Evolutionary conservation across 2,797 vertebrate species (phyloP).

Genomic region (Heterohyrax brucei): DNA sequence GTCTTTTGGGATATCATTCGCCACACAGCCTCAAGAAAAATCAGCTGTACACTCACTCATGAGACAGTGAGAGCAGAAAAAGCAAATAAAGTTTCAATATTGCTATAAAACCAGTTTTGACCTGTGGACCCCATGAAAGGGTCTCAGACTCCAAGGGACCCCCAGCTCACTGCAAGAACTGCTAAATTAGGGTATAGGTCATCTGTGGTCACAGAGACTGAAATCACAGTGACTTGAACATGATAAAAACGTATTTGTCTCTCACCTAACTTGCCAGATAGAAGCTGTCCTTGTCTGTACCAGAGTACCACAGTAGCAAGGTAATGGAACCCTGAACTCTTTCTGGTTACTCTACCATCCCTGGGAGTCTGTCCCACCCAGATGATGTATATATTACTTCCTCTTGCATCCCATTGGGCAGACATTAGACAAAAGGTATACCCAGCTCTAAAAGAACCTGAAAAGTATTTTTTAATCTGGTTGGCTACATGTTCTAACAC

Average conservation of each 20-base stretch:
- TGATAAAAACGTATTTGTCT: slow-evolving; percentile 26
- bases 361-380: not conserved
- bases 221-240: slow-evolving; percentile 58
- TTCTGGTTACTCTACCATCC: not conserved
- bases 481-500: not conserved
- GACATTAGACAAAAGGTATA: not conserved
- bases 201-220: not conserved
- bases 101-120: slow-evolving; percentile 6
- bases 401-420: not conserved
- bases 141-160: not conserved
- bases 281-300: not conserved
- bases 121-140: not conserved
- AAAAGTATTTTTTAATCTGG: slow-evolving; percentile 11
- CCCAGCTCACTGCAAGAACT: not conserved
- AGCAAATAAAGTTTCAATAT: not conserved
- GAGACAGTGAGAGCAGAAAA: not conserved
- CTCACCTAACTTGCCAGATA: not conserved
- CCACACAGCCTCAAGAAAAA: slow-evolving; percentile 37
- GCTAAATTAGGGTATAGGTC: not conserved
- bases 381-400: not conserved
- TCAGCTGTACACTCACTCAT: not conserved
- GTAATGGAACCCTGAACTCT: not conserved
- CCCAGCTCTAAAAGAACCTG: slow-evolving; percentile 39
- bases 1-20: slow-evolving; percentile 22
- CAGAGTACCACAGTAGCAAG: not conserved